phyloP scores from a whole-genome alignment of 2,113 vertebrate genomes.

The Microcebus lehilahytsara region DNA sequence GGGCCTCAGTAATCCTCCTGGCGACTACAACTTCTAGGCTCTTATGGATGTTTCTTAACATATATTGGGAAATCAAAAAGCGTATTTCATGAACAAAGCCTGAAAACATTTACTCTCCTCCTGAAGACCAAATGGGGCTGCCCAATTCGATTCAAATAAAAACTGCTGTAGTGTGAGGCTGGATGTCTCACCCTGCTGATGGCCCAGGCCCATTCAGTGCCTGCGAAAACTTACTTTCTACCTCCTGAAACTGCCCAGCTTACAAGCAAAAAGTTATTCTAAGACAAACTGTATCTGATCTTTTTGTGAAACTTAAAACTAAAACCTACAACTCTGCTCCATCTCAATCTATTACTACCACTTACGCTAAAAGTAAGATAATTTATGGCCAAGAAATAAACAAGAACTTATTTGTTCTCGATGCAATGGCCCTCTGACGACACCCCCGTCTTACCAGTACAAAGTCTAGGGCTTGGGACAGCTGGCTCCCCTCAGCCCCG shows the following conservation, averaged over 20 bases:
- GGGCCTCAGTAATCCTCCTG: slow-evolving; percentile 19
- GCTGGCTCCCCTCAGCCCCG: slow-evolving; percentile 63
- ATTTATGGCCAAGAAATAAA: background rate
- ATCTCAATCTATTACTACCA: background rate
- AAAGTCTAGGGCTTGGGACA: slow-evolving; percentile 66
- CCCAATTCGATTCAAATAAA: slow-evolving; percentile 9
- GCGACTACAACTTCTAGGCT: slow-evolving; percentile 15
- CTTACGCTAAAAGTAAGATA: slow-evolving; percentile 21
- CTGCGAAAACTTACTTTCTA: slow-evolving; percentile 61
- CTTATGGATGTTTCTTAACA: slow-evolving; percentile 57
- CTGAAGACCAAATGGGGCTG: background rate
- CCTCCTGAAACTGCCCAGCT: slow-evolving; percentile 22
- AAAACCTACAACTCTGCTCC: background rate
- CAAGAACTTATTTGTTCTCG: slow-evolving; percentile 18
- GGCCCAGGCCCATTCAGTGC: slow-evolving; percentile 12
- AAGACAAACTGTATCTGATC: background rate
- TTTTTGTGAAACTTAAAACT: slow-evolving; percentile 9
- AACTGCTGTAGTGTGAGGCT: background rate
- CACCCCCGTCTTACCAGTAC: slow-evolving; percentile 50
- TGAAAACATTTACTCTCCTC: slow-evolving; percentile 34
- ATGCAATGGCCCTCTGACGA: slow-evolving; percentile 5
- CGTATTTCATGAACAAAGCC: slow-evolving; percentile 55
- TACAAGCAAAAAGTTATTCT: slow-evolving; percentile 35
- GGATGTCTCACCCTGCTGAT: background rate
- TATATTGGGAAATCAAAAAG: slow-evolving; percentile 38